Evolutionary conservation across 2,797 vertebrate genomes (phyloP), one percentile per base, ranked within the genome.

Genomic region (Triplophysa bombifrons): DNA sequence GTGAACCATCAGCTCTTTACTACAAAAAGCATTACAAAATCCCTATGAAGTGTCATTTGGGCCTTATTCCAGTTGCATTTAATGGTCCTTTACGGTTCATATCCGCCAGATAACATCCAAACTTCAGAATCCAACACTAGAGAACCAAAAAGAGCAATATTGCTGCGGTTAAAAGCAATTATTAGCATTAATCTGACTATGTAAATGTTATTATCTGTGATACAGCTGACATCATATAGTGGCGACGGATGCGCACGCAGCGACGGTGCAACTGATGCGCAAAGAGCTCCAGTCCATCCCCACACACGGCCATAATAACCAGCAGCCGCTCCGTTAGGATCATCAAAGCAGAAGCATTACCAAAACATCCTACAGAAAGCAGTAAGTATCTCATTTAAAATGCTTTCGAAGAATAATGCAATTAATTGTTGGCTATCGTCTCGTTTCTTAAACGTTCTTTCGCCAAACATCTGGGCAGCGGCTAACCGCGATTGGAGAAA

Each of bases 191-290:
- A 2, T 41, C 41, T 11, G 10, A 41, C 7, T 65, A 27, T 65
- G 8, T 65, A 53, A 25, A 25, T 27, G 30, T 50, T 63, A 63
- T 63, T 22, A 5, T 44, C 72, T 48, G 73, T 17, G 60, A 34
- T 51, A 2, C 27, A 17, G 60, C 73, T 76, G 74, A 76, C 74
- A 76, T 76, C 74, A 76, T 56, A 66, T 46, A 25, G 50, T 19
- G 17, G 74, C 74, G 74, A 76, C 64, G 34, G 46, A 4, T 48
- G 50, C 17, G 14, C 17, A 3, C 19, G 53, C 53, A 55, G n/a
- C 19, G 19, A n/a, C 53, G 3, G 53, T 20, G 16, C 17, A 48
- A 66, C 65, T 55, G 25, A 34, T 6, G 53, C 53, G 53, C 17
- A 55, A 20, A 55, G 66, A 41, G 38, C 66, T 46, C 46, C 53